phyloP scores from a whole-genome alignment of 2,113 vertebrate genomes.

The Ochotona curzoniae region DNA sequence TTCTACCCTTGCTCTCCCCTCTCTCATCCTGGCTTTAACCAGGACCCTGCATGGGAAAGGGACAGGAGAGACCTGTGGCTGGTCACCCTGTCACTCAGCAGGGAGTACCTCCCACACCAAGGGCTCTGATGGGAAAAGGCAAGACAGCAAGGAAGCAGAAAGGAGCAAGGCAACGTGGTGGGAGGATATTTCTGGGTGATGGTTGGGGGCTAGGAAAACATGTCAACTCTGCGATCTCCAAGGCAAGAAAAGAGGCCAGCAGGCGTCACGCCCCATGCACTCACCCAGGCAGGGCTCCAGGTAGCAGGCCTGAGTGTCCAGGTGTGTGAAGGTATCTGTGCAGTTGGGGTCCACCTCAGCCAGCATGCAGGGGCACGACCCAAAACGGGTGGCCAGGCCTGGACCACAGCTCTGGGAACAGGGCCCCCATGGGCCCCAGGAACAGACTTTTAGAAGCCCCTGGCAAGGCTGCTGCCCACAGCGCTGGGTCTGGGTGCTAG shows the following conservation, averaged over 20 bases:
- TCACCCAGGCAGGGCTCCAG: constrained; percentile 85
- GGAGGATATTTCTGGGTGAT: not conserved
- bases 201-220: not conserved
- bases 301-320: constrained; percentile 90
- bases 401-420: constrained; percentile 91
- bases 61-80: not conserved
- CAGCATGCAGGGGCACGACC: constrained; percentile 86
- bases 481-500: constrained; percentile 83
- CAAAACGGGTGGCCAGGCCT: constrained; percentile 84
- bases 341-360: constrained; percentile 76
- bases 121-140: not conserved
- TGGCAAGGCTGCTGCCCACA: constrained; percentile 86
- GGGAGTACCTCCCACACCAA: not conserved
- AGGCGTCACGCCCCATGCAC: rapidly evolving
- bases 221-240: not conserved
- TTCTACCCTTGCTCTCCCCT: not conserved
- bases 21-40: not conserved
- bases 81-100: not conserved
- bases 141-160: not conserved
- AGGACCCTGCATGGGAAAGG: not conserved
- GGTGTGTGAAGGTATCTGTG: constrained; percentile 66
- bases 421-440: constrained; percentile 89
- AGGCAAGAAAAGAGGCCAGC: not conserved
- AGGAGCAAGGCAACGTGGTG: not conserved
- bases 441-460: constrained; percentile 79